Evolutionary conservation across 2,113 vertebrate species (phyloP), one percentile per base, ranked within the genome.

Genomic region (Syngnathus floridae): DNA sequence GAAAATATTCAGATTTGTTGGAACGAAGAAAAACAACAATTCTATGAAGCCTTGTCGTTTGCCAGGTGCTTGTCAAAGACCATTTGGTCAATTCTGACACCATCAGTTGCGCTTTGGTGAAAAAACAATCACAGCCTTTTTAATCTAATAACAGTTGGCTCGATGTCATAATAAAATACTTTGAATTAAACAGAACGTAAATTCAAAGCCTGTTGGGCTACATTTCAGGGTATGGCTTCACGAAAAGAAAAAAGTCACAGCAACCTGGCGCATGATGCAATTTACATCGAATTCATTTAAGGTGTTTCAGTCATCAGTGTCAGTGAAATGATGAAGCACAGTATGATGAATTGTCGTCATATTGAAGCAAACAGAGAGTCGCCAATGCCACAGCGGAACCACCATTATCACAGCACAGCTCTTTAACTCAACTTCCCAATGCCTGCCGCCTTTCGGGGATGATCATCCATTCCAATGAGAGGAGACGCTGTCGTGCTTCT

Each of bases 391-490:
- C 13, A 13, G 43, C 5, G 17, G 9, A 21, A n/a, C 11, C 51
- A 31, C 31, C 52, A 49, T 14, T 49, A 49, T 56, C 17, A 65
- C n/a, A 61, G 43, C 36, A 65, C n/a, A 61, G 43, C 22, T 14
- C 31, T 13, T 43, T 8, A 58, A 35, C 41, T 56, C 5, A 17
- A 10, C 40, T 48, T 4, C 16, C 9, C 17, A 26, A 36, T 11
- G n/a, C 16, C 45, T 19, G 6, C 46, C 7, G 5, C n/a, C 26
- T 9, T 52, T 11, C 36, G 21, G 9, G 12, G 31, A 4, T 31
- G 22, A 6, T 19, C 16, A 48, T 60, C n/a, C 48, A 36, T 21
- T 46, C 19, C 13, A 4, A 43, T 12, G 16, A 51, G 21, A 5
- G 0, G 11, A n/a, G 17, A 21, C 14, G 21, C 16, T 56, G 16